Conservation (phyloP, 2,797 vertebrate species). For the Argentina silus region DNA sequence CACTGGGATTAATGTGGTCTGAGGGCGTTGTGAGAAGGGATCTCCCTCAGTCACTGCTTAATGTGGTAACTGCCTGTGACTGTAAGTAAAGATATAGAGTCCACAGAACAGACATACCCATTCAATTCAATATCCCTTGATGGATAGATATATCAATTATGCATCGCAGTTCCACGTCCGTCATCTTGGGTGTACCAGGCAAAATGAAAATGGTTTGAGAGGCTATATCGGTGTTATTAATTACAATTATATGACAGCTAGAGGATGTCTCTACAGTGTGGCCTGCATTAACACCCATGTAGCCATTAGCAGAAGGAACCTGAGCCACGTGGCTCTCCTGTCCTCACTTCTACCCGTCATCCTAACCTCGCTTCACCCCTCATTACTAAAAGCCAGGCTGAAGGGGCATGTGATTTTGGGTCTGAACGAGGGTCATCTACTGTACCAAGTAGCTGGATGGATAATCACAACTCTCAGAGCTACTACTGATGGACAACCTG, state of each 20-base stretch:
- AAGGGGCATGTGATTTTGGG: conserved; percentile 11
- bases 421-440: background rate
- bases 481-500: background rate
- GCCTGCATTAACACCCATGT: no score
- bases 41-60: background rate
- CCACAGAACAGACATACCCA: no score
- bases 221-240: no score
- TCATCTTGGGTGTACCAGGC: no score
- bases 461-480: background rate
- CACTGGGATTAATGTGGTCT: background rate
- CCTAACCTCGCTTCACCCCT: background rate
- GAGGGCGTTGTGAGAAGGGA: background rate
- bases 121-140: no score
- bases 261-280: no score
- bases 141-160: no score
- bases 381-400: conserved; percentile 12
- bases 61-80: background rate
- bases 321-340: background rate
- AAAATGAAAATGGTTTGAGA: no score
- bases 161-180: no score
- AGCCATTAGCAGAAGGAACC: background rate
- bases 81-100: no score
- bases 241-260: no score
- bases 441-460: background rate
- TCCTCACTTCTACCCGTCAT: background rate